Percentiles rank a stretch among this genome's conserved stretches.
Conservation (phyloP, 2,888 invertebrate genomes). For the Willowsia nigromaculata region DNA sequence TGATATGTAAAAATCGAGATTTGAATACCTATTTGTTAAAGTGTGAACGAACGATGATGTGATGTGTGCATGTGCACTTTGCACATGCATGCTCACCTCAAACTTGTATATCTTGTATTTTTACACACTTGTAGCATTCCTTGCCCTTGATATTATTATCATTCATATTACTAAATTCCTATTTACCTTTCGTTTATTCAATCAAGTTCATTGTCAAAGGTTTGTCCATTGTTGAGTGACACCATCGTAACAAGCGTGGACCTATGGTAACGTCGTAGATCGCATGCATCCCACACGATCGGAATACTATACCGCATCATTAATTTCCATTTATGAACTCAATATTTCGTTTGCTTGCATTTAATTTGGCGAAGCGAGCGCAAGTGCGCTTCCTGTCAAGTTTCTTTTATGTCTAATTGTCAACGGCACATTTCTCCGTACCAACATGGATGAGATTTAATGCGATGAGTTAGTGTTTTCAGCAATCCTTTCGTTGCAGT, state of each 20-base stretch:
- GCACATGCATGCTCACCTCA: background rate
- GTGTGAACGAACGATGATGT: slow-evolving; percentile 20
- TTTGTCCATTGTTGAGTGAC: slow-evolving; percentile 14
- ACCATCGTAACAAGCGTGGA: background rate
- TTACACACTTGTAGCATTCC: slow-evolving; percentile 21
- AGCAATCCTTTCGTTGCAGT: too few species aligned
- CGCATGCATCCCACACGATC: background rate
- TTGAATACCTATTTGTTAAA: background rate
- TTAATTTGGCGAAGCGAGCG: background rate
- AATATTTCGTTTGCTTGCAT: background rate
- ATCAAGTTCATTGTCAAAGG: slow-evolving; percentile 27
- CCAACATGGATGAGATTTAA: background rate
- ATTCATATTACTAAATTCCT: slow-evolving; percentile 21
- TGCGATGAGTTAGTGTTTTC: too few species aligned
- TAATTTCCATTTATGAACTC: background rate
- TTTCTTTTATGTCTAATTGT: background rate
- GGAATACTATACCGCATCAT: background rate
- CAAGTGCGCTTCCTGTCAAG: background rate
- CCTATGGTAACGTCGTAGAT: background rate
- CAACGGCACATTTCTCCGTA: background rate
- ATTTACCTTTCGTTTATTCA: slow-evolving; percentile 32
- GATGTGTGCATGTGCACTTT: slow-evolving; percentile 13
- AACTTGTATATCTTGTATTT: slow-evolving; percentile 25
- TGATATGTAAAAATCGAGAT: background rate
- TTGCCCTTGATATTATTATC: slow-evolving; percentile 1